A percentile compares a stretch with the other conserved stretches of the same genome.
phyloP scores from a whole-genome alignment of 2,888 invertebrate species.

The Subacronicta megacephala region DNA sequence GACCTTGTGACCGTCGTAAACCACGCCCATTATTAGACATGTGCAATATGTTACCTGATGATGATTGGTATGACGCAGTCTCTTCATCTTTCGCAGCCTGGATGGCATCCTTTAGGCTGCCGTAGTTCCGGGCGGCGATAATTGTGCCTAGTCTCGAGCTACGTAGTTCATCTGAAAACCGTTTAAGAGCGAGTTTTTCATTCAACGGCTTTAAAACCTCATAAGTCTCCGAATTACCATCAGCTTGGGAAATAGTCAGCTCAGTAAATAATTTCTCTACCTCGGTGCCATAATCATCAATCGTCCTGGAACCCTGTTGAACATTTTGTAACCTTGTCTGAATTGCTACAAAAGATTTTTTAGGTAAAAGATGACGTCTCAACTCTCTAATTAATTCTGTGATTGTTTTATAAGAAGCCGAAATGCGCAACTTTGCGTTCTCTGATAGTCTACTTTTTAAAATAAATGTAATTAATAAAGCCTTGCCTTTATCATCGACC shows the following conservation, averaged over 20 bases:
- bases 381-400: slow-evolving; percentile 18
- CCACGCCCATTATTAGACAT: too few species aligned
- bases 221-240: slow-evolving; percentile 14
- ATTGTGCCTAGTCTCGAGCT: slow-evolving; percentile 13
- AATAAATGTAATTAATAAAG: slow-evolving; percentile 39
- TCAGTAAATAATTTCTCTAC: slow-evolving; percentile 29
- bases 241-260: slow-evolving; percentile 35
- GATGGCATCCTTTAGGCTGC: slow-evolving; percentile 19
- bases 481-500: too few species aligned
- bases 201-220: slow-evolving; percentile 21
- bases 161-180: slow-evolving; percentile 10
- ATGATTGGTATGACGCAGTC: too few species aligned
- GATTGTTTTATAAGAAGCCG: slow-evolving; percentile 9
- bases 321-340: slow-evolving; percentile 14
- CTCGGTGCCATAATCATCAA: slow-evolving; percentile 27
- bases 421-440: slow-evolving; percentile 13
- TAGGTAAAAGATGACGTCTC: slow-evolving; percentile 16
- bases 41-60: too few species aligned
- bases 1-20: too few species aligned
- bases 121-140: slow-evolving; percentile 9
- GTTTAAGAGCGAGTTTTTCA: slow-evolving; percentile 2
- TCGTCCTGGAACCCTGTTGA: slow-evolving; percentile 12
- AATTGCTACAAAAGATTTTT: slow-evolving; percentile 26
- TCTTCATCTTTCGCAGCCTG: slow-evolving; percentile 22
- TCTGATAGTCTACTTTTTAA: slow-evolving; percentile 32